Evolutionary conservation across 2,888 invertebrate genomes (phyloP), one percentile per base, ranked within the genome.

Genomic region (Mycalesis mineus): DNA sequence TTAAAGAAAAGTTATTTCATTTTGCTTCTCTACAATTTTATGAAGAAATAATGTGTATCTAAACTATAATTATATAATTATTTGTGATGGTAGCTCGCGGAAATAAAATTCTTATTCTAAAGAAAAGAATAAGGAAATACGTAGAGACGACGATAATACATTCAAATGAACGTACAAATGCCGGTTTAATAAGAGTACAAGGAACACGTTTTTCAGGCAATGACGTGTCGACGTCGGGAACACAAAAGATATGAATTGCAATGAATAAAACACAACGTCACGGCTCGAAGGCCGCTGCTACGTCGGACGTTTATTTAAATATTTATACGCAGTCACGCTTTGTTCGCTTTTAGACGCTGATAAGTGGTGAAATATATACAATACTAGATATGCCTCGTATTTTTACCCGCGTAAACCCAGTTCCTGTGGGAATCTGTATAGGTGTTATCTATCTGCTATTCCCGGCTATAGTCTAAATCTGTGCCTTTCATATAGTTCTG

Each of bases 231-330:
- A 42, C 54, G 29, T n/a, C 37, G 53, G 55, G 51, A 58, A 51
- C 47, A 52, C 52, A 52, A 55, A 59, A 59, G 57, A 59, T 44
- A 51, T 44, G 58, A 55, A 50, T 50, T 50, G 14, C 55, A 29
- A 29, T 58, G 50, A 55, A 59, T 59, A 55, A 57, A 57, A 51
- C 41, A 39, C 39, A 41, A 39, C 51, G 50, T 47, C 51, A 51
- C 57, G 50, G 36, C 8, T 15, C 9, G 49, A 50, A 50, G 45
- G 47, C 53, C 45, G 54, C 13, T 29, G 9, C 48, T 28, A 15
- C 52, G 33, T 17, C 52, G 17, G 6, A 11, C 17, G 41, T 52
- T 52, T 42, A 52, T 52, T 52, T 52, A 52, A 52, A 50, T 50
- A 15, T 50, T 29, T 50, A 28, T 40, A 50, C 40, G 8, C 50